phyloP scores from a whole-genome alignment of 2,797 vertebrate genomes.

The Sebastes hubbsi region DNA sequence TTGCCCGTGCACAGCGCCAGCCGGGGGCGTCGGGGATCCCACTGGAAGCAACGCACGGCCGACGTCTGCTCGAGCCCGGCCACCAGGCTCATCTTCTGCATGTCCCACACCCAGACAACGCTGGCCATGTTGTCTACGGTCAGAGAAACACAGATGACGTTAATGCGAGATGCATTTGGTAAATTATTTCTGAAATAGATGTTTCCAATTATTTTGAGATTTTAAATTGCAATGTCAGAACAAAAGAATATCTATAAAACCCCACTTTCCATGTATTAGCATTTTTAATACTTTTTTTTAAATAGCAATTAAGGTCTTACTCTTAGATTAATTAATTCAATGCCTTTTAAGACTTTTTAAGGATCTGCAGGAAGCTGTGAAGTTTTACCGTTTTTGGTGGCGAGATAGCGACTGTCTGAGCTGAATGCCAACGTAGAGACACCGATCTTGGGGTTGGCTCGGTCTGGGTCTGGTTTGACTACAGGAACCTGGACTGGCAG shows the following conservation, averaged over 20 bases:
- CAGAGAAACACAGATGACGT: constrained; percentile 16
- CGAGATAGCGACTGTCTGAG: constrained; percentile 91
- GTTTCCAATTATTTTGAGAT: neutral
- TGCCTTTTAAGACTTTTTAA: neutral
- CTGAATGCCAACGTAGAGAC: constrained; percentile 91
- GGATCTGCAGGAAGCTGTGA: neutral
- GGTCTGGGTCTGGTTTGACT: constrained; percentile 88
- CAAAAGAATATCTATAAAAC: neutral
- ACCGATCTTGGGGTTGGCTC: constrained; percentile 95
- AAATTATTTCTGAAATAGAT: neutral
- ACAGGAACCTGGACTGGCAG: constrained; percentile 86
- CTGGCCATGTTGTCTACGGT: constrained; percentile 88
- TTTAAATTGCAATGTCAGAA: neutral
- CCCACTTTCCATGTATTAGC: neutral
- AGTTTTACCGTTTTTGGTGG: constrained; percentile 90
- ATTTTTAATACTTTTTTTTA: neutral
- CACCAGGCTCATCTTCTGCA: constrained; percentile 86
- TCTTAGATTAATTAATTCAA: neutral
- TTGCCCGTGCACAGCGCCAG: constrained; percentile 92
- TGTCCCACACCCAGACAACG: constrained; percentile 94
- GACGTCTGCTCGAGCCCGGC: constrained; percentile 90
- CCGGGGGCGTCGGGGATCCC: constrained; percentile 90
- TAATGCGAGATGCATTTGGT: neutral
- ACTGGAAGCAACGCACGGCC: constrained; percentile 88
- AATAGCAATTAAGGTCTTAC: neutral